Evolutionary conservation across 2,888 invertebrate genomes (phyloP).

Genomic region (Catocala fraxini): DNA sequence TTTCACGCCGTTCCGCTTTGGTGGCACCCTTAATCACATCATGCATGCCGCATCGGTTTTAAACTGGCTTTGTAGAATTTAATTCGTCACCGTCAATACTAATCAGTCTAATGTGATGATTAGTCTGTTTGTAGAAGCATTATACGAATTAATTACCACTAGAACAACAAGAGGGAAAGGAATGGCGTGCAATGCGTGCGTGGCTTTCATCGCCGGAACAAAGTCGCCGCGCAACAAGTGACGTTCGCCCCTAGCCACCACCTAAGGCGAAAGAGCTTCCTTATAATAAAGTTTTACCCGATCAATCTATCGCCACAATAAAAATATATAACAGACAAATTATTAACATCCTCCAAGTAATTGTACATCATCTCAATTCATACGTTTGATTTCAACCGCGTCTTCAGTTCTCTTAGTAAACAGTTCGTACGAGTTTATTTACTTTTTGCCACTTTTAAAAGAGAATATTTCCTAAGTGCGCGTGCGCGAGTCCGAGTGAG

Average conservation of each 20-base stretch:
- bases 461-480: constrained; percentile 66
- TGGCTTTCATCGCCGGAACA: constrained; percentile 82
- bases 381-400: constrained; percentile 59
- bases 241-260: constrained; percentile 66
- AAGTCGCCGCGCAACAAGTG: constrained; percentile 84
- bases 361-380: constrained; percentile 52
- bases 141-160: constrained; percentile 63
- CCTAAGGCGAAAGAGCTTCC: constrained; percentile 64
- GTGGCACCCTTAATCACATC: neutral
- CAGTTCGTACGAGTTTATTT: constrained; percentile 83
- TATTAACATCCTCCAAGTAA: constrained; percentile 29
- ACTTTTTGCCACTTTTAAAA: constrained; percentile 84
- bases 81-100: constrained; percentile 28
- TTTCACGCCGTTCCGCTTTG: no score
- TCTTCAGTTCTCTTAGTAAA: constrained; percentile 74
- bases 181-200: constrained; percentile 80
- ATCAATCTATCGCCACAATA: constrained; percentile 28
- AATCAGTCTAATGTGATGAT: constrained; percentile 42
- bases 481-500: constrained; percentile 78
- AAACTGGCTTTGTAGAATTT: constrained; percentile 17
- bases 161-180: constrained; percentile 69
- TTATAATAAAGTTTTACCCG: constrained; percentile 47
- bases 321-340: constrained; percentile 24
- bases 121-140: constrained; percentile 42
- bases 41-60: constrained; percentile 6